Base-by-base conservation (phyloP, 2,113 vertebrate genomes). In the Varanus salvator region DNA sequence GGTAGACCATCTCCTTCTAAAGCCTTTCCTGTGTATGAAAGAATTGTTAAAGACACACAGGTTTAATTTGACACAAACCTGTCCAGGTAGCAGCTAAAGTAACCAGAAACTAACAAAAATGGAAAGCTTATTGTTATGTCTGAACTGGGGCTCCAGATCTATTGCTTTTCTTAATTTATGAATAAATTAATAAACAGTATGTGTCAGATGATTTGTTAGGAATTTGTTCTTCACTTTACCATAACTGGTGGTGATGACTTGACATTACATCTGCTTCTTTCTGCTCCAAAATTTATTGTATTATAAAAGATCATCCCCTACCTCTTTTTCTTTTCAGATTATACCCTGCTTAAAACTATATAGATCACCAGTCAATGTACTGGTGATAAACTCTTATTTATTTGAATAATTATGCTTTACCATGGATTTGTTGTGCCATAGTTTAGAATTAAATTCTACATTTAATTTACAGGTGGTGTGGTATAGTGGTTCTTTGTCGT, bases 141-240 rank as follows among this genome's bases (percentile, higher is more conserved):
- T 64, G 60, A 64, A 64, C 17, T 19, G 60, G 17, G 60, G 4
- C 60, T 64, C 60, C 17, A 14, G 60, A 64, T 64, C 21, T 64
- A 15, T 64, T 5, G 60, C 60, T 64, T 5, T 11, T 21, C 60
- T 64, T 64, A 64, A 64, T 64, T 64, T 19, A 64, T 64, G 21
- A 21, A 64, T 64, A 64, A 64, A 64, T 69, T 76, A 68, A 94
- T 94, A 25, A 75, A 54, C 4, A 85, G 4, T 5, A 0, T 72
- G 8, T 88, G 89, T 92, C 84, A 90, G 81, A 85, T 92, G 89
- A 23, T 72, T 60, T 90, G 68, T 50, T 31, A 12, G 88, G 77
- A 89, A 78, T 87, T 82, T 89, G 60, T 88, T 81, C 83, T 95
- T 82, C 92, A 92, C 85, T 71, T 34, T 92, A 80, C 91, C 91